phyloP scores from a whole-genome alignment of 2,888 invertebrate genomes.

The Nesidiocoris tenuis region DNA sequence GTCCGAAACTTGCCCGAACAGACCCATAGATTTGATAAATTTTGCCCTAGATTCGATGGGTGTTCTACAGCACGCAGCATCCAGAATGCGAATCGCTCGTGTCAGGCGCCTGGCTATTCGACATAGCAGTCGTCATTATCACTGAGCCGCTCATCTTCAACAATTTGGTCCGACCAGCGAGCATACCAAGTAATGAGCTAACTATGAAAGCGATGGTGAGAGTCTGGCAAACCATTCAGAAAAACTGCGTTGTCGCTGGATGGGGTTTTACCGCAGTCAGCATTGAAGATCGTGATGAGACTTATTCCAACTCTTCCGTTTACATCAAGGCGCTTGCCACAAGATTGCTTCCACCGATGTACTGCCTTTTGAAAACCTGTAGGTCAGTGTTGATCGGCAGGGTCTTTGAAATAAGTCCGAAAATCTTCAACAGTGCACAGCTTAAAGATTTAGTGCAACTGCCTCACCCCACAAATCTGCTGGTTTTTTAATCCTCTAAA shows the following conservation, averaged over 20 bases:
- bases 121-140: slow-evolving; percentile 18
- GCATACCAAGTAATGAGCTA: neutral
- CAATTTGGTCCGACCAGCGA: slow-evolving; percentile 9
- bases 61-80: slow-evolving; percentile 11
- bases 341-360: neutral
- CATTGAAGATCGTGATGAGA: neutral
- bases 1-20: no score
- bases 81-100: neutral
- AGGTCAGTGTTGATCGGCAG: no score
- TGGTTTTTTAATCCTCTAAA: no score
- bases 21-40: no score
- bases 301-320: neutral
- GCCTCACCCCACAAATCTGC: no score
- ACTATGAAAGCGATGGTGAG: neutral
- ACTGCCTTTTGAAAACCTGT: no score
- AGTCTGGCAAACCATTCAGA: neutral
- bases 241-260: slow-evolving; percentile 6
- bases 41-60: slow-evolving; percentile 9
- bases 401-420: no score
- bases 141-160: slow-evolving; percentile 18
- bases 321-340: slow-evolving; percentile 6
- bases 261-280: slow-evolving; percentile 16
- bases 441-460: no score
- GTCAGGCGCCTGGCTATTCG: slow-evolving; percentile 18
- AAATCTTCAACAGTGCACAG: no score